Evolutionary conservation across 2,113 vertebrate genomes (phyloP).

Genomic region (Scopus umbretta): DNA sequence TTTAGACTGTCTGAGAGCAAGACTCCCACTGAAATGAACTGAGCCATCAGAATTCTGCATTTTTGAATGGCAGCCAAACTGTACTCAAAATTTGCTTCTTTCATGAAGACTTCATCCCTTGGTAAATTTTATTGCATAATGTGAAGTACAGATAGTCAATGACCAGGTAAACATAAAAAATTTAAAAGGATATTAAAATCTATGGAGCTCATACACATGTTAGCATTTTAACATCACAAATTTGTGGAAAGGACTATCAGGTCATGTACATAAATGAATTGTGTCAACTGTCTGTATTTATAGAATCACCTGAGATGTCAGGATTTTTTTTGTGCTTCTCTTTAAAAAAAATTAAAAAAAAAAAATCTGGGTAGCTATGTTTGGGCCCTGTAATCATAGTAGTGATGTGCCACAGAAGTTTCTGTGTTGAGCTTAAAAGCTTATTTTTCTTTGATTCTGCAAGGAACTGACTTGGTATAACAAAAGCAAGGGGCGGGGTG

Average conservation of each 20-base stretch:
- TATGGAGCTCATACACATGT: not conserved
- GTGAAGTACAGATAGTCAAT: not conserved
- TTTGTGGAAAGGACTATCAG: not conserved
- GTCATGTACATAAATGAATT: not conserved
- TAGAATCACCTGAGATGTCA: not conserved
- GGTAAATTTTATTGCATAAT: not conserved
- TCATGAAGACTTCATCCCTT: not conserved
- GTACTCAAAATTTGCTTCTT: not conserved
- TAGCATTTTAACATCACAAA: not conserved
- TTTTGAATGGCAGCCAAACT: conserved; percentile 32
- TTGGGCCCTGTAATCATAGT: not conserved
- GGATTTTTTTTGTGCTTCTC: not conserved
- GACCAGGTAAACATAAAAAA: not conserved
- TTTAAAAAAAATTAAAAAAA: not conserved
- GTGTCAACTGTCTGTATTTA: not conserved
- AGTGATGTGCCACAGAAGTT: not conserved
- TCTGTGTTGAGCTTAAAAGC: not conserved
- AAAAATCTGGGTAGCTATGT: not conserved
- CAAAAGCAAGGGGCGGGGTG: not conserved
- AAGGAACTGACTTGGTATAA: not conserved
- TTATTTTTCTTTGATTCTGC: not conserved
- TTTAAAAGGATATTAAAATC: not conserved
- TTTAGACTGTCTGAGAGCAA: not conserved
- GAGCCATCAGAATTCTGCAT: not conserved
- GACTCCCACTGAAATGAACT: not conserved